These are phyloP conservation scores for Sipha flava DNA, from an alignment of 1,140 invertebrate genomes.

Conservation along the genomic window DNA sequence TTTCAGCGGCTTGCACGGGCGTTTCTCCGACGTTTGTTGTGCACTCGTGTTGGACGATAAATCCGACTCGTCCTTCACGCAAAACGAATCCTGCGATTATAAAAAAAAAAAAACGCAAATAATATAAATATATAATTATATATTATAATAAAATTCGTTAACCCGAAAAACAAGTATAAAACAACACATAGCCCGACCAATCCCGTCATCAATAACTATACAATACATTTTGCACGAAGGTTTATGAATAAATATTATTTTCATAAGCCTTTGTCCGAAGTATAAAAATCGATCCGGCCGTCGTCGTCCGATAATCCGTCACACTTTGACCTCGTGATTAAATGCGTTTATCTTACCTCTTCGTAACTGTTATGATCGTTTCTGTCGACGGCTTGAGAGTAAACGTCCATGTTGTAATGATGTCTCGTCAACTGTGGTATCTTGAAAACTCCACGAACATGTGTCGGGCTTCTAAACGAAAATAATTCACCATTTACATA, in stretches of 20 bases:
- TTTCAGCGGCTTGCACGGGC: background rate
- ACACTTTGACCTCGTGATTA: no score
- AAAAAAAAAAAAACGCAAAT: no score
- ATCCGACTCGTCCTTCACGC: background rate
- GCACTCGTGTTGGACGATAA: background rate
- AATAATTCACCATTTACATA: no score
- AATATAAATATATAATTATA: background rate
- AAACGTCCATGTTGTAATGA: constrained; percentile 31
- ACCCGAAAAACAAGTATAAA: background rate
- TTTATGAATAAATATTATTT: no score
- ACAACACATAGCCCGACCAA: no score
- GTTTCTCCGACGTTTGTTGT: background rate
- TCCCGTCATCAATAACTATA: no score
- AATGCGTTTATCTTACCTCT: background rate
- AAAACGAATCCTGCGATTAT: constrained; percentile 1
- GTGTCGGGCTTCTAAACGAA: background rate
- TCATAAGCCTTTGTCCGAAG: background rate
- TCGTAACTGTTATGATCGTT: constrained; percentile 19
- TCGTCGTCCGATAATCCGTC: no score
- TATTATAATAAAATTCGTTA: background rate
- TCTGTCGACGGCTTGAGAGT: constrained; percentile 30
- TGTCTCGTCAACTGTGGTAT: constrained; percentile 31
- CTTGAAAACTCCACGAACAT: constrained; percentile 34
- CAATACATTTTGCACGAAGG: no score
- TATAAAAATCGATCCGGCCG: no score